Evolutionary conservation across 2,888 invertebrate species (phyloP), one percentile per base, ranked within the genome.

Genomic region (Agrotis ipsilon): DNA sequence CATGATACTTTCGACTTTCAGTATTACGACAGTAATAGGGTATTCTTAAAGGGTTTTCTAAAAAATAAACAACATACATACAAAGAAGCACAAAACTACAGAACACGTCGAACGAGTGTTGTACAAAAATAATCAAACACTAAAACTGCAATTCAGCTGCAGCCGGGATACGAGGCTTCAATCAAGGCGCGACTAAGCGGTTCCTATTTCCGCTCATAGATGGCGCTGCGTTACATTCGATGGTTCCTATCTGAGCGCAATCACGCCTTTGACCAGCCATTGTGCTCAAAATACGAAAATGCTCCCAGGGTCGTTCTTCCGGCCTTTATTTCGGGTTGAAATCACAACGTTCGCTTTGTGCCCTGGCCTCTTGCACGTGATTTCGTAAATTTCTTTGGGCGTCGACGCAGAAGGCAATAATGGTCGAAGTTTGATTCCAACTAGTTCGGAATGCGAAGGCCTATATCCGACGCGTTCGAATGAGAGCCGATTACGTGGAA

Each of bases 201-300:
- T 95, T 89, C 92, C 90, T 87, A 93, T 94, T 94, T 94, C 94
- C 95, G 91, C 85, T 83, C 86, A 88, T 89, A 95, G 96, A 95
- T 96, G 96, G 93, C 93, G 92, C 83, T 91, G 90, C 81, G 80
- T 82, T 78, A 88, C 85, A 84, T 83, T 81, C 84, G 64, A 80
- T 74, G 78, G 78, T 91, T 89, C 88, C 87, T 83, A 85, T 91
- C 90, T 86, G 82, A 83, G 88, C 83, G 87, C 92, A 94, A 95
- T 94, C 92, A 92, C 82, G 85, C 88, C 88, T 89, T 90, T 90
- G 91, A 88, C 88, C 85, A 70, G 60, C 76, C 73, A 89, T 90
- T 92, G 92, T 90, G 81, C 83, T 81, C 85, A 88, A 86, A 90
- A 87, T 88, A 85, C 85, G 86, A 89, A 89, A 88, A 85, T 86